A percentile compares a stretch with the other conserved stretches of the same genome.
Conservation (phyloP, 2,888 invertebrate species). For the Caenorhabditis virilis region DNA sequence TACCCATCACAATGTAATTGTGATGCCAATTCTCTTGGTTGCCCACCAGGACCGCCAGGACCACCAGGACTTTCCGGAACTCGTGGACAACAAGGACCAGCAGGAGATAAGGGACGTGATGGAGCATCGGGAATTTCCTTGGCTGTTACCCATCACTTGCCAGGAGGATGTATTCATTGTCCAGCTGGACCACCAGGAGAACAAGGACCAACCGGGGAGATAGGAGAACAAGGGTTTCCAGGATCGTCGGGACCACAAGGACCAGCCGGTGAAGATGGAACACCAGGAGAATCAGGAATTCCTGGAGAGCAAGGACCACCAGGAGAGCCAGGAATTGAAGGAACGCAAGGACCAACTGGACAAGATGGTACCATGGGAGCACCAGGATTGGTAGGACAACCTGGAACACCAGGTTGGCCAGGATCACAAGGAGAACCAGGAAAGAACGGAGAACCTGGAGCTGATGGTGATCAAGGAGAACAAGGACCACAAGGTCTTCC, state of each 20-base stretch:
- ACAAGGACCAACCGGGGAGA: slow-evolving; percentile 42
- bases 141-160: slow-evolving; percentile 43
- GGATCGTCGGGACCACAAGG: slow-evolving; percentile 44
- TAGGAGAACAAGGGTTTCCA: slow-evolving; percentile 47
- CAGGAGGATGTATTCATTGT: slow-evolving; percentile 51
- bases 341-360: slow-evolving; percentile 38
- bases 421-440: slow-evolving; percentile 50
- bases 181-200: slow-evolving; percentile 48
- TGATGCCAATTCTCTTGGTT: slow-evolving; percentile 42
- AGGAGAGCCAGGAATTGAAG: slow-evolving; percentile 44
- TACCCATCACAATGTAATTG: slow-evolving; percentile 46
- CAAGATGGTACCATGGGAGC: slow-evolving; percentile 43
- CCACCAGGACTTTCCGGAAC: slow-evolving; percentile 48
- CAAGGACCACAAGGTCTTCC: slow-evolving; percentile 46
- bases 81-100: slow-evolving; percentile 49
- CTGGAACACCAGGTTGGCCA: slow-evolving; percentile 50
- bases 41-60: slow-evolving; percentile 59
- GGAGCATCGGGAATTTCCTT: slow-evolving; percentile 49
- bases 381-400: slow-evolving; percentile 43
- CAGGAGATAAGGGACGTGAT: slow-evolving; percentile 45
- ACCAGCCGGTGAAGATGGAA: slow-evolving; percentile 43
- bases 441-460: slow-evolving; percentile 44
- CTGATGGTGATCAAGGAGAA: slow-evolving; percentile 43
- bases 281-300: slow-evolving; percentile 47
- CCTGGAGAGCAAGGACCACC: slow-evolving; percentile 40